phyloP scores from a whole-genome alignment of 2,888 invertebrate genomes.

The Salpingus planirostris region DNA sequence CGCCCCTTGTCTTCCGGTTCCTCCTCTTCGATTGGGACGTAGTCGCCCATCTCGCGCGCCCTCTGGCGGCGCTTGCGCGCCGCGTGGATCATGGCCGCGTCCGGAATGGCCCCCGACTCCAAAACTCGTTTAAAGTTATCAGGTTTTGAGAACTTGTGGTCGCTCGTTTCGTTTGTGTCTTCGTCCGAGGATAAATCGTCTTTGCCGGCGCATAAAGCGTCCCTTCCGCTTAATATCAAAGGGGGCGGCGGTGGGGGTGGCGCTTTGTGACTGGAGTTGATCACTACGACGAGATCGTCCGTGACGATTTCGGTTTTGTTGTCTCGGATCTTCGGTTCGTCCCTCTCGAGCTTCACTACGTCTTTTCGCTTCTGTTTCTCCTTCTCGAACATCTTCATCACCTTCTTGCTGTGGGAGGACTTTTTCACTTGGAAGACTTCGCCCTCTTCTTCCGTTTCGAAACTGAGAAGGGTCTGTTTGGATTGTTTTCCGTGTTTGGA shows the following conservation, averaged over 20 bases:
- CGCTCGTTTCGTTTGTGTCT: slow-evolving; percentile 43
- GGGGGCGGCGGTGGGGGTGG: slow-evolving; percentile 33
- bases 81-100: slow-evolving; percentile 96
- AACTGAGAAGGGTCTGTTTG: slow-evolving; percentile 64
- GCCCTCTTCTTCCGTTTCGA: slow-evolving; percentile 69
- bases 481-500: slow-evolving; percentile 37
- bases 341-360: slow-evolving; percentile 17
- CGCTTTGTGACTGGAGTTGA: slow-evolving; percentile 37
- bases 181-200: slow-evolving; percentile 60
- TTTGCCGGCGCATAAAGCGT: slow-evolving; percentile 68
- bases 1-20: slow-evolving; percentile 46
- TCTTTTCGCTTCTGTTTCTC: slow-evolving; percentile 54
- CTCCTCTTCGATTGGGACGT: slow-evolving; percentile 48
- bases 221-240: slow-evolving; percentile 65
- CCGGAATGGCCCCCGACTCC: slow-evolving; percentile 87
- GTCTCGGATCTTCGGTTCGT: background rate
- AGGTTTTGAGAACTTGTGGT: slow-evolving; percentile 51
- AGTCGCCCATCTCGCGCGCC: slow-evolving; percentile 74
- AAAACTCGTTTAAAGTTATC: slow-evolving; percentile 73
- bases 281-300: slow-evolving; percentile 57
- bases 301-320: slow-evolving; percentile 57
- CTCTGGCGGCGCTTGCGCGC: slow-evolving; percentile 91
- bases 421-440: slow-evolving; percentile 87
- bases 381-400: slow-evolving; percentile 76
- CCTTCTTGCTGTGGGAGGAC: slow-evolving; percentile 84